Base-by-base conservation (phyloP, 2,888 invertebrate species). In the Helicoverpa assulta region DNA sequence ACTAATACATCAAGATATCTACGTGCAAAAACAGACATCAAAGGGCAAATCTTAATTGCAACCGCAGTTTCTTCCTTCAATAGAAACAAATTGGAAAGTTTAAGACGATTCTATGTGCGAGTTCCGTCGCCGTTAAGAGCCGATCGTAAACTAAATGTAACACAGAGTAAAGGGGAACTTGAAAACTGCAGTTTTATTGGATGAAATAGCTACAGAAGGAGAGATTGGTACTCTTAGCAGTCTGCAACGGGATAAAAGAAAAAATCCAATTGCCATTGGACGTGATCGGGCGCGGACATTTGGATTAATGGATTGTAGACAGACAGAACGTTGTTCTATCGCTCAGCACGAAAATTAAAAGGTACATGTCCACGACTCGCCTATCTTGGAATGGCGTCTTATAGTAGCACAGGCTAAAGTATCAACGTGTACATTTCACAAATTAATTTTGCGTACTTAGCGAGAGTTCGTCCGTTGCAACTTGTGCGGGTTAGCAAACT, bases 301-400 rank as follows among this genome's bases (percentile, higher is more conserved):
- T 78, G 82, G 84, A 88, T 88, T 89, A 89, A 89, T 89, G 87
- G 87, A 80, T 84, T 79, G 70, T 64, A 76, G 65, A 62, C 73
- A 80, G 86, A 86, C 83, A 86, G 84, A 86, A 83, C 72, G 76
- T 71, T 78, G 80, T 83, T 80, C 85, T 67, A 87, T 86, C 81
- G 83, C 62, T 82, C 79, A 55, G 62, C 67, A 54, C 21, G 62
- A 66, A 73, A 61, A 71, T 68, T 68, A 61, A 54, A 40, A 66
- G 61, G 12, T 60, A 58, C 47, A 40, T 51, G 29, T 54, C 14
- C 47, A 50, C 33, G 59, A 33, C 60, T 29, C 16, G 7, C 51
- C 26, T 80, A 75, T 80, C 76, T 86, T 83, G 81, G 58, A 67
- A 62, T 47, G 52, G 51, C 18, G 19, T 33, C 1, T 56, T 58